phyloP scores from a whole-genome alignment of 2,888 invertebrate species.

The Axea sp. region DNA sequence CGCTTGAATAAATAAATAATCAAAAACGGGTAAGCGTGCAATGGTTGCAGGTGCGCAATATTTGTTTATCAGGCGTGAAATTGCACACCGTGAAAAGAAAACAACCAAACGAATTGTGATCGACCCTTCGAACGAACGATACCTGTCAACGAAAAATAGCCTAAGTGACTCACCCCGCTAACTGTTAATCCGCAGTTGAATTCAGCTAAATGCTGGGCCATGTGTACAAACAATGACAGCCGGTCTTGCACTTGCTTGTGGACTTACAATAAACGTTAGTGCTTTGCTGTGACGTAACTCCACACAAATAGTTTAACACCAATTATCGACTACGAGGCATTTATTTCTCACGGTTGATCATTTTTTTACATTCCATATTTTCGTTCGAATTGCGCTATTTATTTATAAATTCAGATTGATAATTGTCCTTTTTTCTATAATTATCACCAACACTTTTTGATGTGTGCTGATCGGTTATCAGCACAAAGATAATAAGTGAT shows the following conservation, averaged over 20 bases:
- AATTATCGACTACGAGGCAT: constrained; percentile 18
- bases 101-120: constrained; percentile 57
- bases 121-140: constrained; percentile 56
- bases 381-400: too few relatives aligned
- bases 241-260: constrained; percentile 72
- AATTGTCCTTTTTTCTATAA: too few relatives aligned
- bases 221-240: constrained; percentile 79
- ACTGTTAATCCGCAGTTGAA: constrained; percentile 69
- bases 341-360: too few relatives aligned
- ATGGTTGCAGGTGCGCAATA: constrained; percentile 63
- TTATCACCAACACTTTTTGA: too few relatives aligned
- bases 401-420: too few relatives aligned
- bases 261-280: constrained; percentile 62
- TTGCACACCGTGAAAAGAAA: constrained; percentile 65
- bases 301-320: constrained; percentile 30
- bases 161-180: constrained; percentile 61
- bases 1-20: constrained; percentile 39
- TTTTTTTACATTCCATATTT: too few relatives aligned
- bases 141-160: constrained; percentile 61
- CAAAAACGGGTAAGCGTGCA: constrained; percentile 26
- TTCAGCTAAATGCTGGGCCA: constrained; percentile 74
- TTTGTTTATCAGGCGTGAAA: constrained; percentile 67
- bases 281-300: constrained; percentile 46
- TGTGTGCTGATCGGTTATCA: too few relatives aligned
- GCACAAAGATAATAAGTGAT: too few relatives aligned